phyloP scores from a whole-genome alignment of 2,113 vertebrate species.

The Columba janthina region DNA sequence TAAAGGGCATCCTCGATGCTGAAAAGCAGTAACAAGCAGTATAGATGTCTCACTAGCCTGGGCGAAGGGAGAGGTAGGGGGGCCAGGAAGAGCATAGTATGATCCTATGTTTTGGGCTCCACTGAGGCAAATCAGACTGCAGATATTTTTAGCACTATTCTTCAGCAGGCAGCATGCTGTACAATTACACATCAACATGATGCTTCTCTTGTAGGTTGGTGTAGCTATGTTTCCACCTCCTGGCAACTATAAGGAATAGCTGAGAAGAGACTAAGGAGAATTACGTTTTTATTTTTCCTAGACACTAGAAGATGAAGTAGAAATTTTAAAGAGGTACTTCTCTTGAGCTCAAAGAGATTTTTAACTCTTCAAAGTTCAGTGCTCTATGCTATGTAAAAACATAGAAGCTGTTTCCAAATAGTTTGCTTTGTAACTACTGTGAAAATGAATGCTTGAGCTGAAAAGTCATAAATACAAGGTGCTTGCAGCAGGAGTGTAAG shows the following conservation, averaged over 20 bases:
- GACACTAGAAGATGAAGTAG: not conserved
- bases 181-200: not conserved
- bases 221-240: conserved; percentile 60
- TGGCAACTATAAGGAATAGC: conserved; percentile 26
- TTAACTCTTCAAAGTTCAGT: not conserved
- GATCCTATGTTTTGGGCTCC: not conserved
- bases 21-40: not conserved
- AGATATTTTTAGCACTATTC: conserved; percentile 8
- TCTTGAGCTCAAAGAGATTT: not conserved
- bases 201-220: not conserved
- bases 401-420: not conserved
- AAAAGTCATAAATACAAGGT: not conserved
- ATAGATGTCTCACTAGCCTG: not conserved
- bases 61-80: not conserved
- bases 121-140: not conserved
- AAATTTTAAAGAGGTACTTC: not conserved
- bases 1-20: not conserved
- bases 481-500: not conserved
- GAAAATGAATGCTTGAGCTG: not conserved
- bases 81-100: not conserved
- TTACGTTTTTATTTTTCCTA: not conserved
- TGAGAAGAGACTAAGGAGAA: not conserved
- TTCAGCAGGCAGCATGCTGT: not conserved
- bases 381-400: not conserved
- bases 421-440: not conserved